Percentiles rank a stretch among this genome's conserved stretches.
Evolutionary conservation across 2,113 vertebrate genomes (phyloP).

Genomic region (Rhodinocichla rosea): DNA sequence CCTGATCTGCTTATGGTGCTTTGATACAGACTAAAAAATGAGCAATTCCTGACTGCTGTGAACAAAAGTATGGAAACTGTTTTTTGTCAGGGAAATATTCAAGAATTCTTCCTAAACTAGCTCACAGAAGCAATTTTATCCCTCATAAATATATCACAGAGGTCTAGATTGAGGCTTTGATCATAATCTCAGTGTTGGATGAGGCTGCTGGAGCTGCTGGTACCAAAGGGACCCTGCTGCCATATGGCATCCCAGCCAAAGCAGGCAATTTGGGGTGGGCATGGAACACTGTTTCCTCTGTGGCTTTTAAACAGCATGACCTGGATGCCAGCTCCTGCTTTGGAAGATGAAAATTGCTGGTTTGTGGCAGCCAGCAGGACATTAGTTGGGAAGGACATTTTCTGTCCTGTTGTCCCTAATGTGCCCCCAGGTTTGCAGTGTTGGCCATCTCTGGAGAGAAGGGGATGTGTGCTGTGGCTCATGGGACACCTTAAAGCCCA

Average conservation of each 20-base stretch:
- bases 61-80: not conserved
- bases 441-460: not conserved
- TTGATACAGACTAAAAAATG: not conserved
- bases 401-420: not conserved
- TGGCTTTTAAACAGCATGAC: not conserved
- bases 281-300: not conserved
- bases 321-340: not conserved
- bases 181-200: not conserved
- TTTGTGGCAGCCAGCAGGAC: not conserved
- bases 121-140: not conserved
- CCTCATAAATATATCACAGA: not conserved
- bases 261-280: not conserved
- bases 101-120: not conserved
- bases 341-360: not conserved
- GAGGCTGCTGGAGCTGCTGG: not conserved
- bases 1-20: not conserved
- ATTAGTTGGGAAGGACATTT: not conserved
- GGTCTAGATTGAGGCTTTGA: not conserved
- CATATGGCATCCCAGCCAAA: not conserved
- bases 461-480: not conserved
- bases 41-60: not conserved
- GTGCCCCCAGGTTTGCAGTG: not conserved
- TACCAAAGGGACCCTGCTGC: not conserved
- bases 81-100: not conserved
- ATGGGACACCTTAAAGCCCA: accelerated